These are phyloP conservation scores for Petrocephalus microphthalmus DNA, from an alignment of 2,113 vertebrate species.

Conservation along the genomic window DNA sequence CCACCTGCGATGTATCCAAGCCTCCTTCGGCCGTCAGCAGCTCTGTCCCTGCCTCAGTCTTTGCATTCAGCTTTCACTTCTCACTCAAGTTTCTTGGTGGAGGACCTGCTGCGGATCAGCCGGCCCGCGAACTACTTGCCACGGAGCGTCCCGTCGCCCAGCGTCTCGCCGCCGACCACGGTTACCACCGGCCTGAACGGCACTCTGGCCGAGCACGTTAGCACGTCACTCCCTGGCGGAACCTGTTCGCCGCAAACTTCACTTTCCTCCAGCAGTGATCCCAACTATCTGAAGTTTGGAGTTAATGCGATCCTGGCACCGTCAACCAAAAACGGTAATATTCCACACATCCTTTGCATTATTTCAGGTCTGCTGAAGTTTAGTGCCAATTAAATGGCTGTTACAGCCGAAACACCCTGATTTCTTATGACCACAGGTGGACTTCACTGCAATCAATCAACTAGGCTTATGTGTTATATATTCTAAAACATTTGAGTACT, in stretches of 20 bases:
- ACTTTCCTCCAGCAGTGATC: slow-evolving; percentile 50
- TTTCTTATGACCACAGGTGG: neutral
- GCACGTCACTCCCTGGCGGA: slow-evolving; percentile 41
- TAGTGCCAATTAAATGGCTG: neutral
- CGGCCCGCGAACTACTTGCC: slow-evolving; percentile 69
- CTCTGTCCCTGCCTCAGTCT: slow-evolving; percentile 72
- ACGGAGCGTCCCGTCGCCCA: slow-evolving; percentile 57
- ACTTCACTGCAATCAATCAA: neutral
- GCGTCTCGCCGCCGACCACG: slow-evolving; percentile 57
- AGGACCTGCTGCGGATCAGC: slow-evolving; percentile 82
- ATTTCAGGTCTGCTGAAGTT: neutral
- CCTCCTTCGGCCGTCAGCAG: slow-evolving; percentile 73
- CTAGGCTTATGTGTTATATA: neutral
- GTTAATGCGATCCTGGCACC: slow-evolving; percentile 92
- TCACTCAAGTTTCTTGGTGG: slow-evolving; percentile 84
- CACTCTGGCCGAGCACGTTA: slow-evolving; percentile 50
- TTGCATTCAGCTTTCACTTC: slow-evolving; percentile 69
- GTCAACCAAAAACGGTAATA: slow-evolving; percentile 72
- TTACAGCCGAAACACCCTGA: neutral
- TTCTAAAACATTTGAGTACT: neutral
- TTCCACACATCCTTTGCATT: neutral
- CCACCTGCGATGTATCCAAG: slow-evolving; percentile 80
- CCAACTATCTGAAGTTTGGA: slow-evolving; percentile 87
- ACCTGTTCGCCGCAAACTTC: slow-evolving; percentile 57
- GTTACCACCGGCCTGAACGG: slow-evolving; percentile 52